Conservation (phyloP, 92 coral and sea anemone genomes). For the Pocillopora grandis region DNA sequence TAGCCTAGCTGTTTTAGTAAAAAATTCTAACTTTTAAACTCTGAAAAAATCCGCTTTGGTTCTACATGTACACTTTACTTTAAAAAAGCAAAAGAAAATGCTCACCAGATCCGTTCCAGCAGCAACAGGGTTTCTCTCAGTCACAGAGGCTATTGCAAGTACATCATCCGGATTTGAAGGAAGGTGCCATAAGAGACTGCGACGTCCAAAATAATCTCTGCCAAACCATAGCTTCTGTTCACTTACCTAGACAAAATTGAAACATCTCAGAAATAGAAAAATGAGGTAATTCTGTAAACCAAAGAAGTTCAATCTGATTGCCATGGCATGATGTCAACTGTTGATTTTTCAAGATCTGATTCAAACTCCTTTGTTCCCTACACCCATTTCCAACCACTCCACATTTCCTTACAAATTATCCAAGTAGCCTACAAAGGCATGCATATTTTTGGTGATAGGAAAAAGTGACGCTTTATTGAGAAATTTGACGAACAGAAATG, state of each 20-base stretch:
- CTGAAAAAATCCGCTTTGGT: too few species aligned
- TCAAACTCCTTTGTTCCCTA: too few species aligned
- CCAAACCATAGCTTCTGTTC: conserved; percentile 92
- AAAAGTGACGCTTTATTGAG: background rate
- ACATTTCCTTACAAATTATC: too few species aligned
- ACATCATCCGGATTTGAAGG: conserved; percentile 69
- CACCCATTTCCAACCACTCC: too few species aligned
- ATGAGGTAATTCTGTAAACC: too few species aligned
- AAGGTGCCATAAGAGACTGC: conserved; percentile 94
- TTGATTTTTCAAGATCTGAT: too few species aligned
- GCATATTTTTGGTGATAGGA: background rate
- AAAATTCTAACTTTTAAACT: background rate
- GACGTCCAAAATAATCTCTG: conserved; percentile 95
- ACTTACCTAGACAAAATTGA: background rate
- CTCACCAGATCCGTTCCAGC: conserved; percentile 30
- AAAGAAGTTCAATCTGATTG: too few species aligned
- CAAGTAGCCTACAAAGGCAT: conserved; percentile 32
- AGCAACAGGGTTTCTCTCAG: conserved; percentile 20
- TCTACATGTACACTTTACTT: background rate
- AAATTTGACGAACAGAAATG: too few species aligned
- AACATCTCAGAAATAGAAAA: background rate
- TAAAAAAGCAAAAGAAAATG: background rate
- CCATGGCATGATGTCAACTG: too few species aligned
- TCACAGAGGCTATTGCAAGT: conserved; percentile 80
- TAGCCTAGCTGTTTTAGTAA: background rate